Evolutionary conservation across 2,113 vertebrate genomes (phyloP).

Genomic region (Xenopus laevis): DNA sequence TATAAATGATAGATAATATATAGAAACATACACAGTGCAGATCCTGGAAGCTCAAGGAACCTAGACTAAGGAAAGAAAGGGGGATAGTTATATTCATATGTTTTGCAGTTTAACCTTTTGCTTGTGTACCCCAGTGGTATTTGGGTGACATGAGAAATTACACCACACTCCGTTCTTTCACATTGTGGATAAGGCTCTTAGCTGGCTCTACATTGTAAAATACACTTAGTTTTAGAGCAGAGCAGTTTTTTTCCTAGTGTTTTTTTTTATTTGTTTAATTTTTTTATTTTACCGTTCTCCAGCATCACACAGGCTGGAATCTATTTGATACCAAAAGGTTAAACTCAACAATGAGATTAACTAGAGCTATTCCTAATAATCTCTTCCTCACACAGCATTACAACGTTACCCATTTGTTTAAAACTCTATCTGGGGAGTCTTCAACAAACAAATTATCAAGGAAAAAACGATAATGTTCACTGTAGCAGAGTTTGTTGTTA

Average conservation of each 20-base stretch:
- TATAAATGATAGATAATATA: no score
- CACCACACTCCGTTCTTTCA: slow-evolving; percentile 16
- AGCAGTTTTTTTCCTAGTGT: not conserved
- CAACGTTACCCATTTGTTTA: slow-evolving; percentile 19
- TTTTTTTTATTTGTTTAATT: no score
- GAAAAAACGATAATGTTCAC: no score
- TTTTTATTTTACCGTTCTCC: no score
- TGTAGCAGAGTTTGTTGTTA: no score
- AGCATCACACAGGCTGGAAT: not conserved
- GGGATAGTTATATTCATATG: no score
- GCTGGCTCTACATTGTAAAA: not conserved
- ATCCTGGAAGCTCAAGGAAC: no score
- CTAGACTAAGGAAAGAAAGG: no score
- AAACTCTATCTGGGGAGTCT: slow-evolving; percentile 25
- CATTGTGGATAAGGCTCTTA: not conserved
- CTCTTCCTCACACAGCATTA: slow-evolving; percentile 1
- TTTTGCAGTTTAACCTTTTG: slow-evolving; percentile 20
- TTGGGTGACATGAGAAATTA: slow-evolving; percentile 2
- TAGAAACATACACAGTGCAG: no score
- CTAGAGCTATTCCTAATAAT: slow-evolving; percentile 8
- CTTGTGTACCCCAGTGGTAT: not conserved
- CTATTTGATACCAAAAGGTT: slow-evolving; percentile 5
- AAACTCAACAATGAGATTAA: slow-evolving; percentile 10
- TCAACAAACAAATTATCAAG: slow-evolving; percentile 12
- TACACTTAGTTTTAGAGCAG: not conserved